Percentiles rank a stretch among this genome's conserved stretches.
These are phyloP conservation scores for Nestor notabilis DNA, from an alignment of 2,113 vertebrate genomes.

Conservation along the genomic window DNA sequence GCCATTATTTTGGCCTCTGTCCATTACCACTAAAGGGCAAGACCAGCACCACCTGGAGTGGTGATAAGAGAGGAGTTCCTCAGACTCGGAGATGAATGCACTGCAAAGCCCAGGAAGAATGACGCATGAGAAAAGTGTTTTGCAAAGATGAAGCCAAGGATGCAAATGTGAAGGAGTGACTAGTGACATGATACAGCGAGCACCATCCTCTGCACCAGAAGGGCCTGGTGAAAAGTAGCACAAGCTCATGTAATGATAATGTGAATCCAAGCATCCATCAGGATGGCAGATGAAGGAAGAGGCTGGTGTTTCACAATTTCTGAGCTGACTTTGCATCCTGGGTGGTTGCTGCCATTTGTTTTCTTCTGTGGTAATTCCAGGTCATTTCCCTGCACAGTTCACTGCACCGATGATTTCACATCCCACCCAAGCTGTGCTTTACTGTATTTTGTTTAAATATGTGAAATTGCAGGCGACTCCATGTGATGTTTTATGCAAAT, in stretches of 20 bases:
- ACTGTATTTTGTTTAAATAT: slow-evolving; percentile 52
- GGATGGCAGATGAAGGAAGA: neutral
- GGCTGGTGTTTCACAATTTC: neutral
- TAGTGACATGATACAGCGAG: neutral
- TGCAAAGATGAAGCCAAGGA: slow-evolving; percentile 3
- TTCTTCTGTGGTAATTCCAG: slow-evolving; percentile 8
- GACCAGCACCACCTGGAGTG: neutral
- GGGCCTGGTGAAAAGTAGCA: neutral
- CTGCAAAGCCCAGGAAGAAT: neutral
- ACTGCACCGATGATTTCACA: slow-evolving; percentile 24
- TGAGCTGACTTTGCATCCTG: slow-evolving; percentile 19
- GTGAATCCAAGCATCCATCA: neutral
- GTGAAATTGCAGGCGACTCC: slow-evolving; percentile 16
- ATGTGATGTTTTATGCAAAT: slow-evolving; percentile 61
- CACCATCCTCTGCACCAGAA: neutral
- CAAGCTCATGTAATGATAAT: neutral
- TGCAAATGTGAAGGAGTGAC: neutral
- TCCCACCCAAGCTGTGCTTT: neutral
- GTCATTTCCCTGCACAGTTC: neutral
- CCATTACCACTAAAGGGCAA: neutral
- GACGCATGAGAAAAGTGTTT: neutral
- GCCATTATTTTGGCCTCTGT: neutral
- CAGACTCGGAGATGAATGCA: neutral
- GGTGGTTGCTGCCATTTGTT: slow-evolving; percentile 32
- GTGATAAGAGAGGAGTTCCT: neutral